A percentile compares a stretch with the other conserved stretches of the same genome.
Evolutionary conservation across 2,888 invertebrate species (phyloP).

Genomic region (Willowsia nigromaculata): DNA sequence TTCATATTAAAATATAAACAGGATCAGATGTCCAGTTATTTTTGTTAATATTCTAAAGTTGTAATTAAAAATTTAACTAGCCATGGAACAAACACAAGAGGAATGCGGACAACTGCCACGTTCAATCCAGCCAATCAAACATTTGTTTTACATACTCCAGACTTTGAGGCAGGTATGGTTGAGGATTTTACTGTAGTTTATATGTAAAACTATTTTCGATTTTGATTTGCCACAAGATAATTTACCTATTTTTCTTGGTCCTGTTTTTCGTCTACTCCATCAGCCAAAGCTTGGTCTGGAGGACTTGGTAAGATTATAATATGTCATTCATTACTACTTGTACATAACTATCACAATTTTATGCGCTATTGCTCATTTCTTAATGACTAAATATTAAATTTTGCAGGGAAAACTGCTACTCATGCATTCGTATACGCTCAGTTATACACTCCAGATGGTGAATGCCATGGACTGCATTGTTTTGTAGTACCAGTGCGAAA

Average conservation of each 20-base stretch:
- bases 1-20: too few relatives aligned
- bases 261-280: neutral
- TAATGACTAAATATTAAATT: neutral
- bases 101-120: conserved; percentile 86
- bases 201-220: too few relatives aligned
- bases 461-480: conserved; percentile 91
- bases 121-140: conserved; percentile 87
- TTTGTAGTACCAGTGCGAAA: conserved; percentile 93
- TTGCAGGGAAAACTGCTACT: conserved; percentile 85
- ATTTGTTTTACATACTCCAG: conserved; percentile 87
- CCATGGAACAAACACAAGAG: conserved; percentile 94
- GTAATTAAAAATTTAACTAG: too few relatives aligned
- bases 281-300: conserved; percentile 92
- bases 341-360: neutral
- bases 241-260: too few relatives aligned
- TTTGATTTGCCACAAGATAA: too few relatives aligned
- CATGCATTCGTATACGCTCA: conserved; percentile 94
- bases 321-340: neutral
- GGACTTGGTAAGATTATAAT: conserved; percentile 86
- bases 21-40: too few relatives aligned
- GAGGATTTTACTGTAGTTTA: too few relatives aligned
- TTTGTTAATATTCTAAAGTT: too few relatives aligned
- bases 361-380: too few relatives aligned
- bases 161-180: conserved; percentile 84
- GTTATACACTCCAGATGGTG: conserved; percentile 88